Conservation (phyloP, 2,113 vertebrate species). For the Mobula hypostoma region DNA sequence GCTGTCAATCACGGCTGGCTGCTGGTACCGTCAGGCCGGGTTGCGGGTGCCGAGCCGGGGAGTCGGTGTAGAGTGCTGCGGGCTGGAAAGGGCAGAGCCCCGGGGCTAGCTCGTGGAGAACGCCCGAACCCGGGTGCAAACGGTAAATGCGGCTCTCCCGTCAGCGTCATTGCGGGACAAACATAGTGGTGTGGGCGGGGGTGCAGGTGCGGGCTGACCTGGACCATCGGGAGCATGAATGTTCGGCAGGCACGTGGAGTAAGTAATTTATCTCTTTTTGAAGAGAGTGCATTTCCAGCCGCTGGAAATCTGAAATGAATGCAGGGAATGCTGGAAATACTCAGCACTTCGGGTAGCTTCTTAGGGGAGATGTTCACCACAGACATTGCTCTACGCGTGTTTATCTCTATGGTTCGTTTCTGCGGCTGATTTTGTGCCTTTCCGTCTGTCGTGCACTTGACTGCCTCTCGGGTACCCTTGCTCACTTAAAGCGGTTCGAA, state of each 20-base stretch:
- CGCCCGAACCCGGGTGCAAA: background rate
- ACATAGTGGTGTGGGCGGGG: no score
- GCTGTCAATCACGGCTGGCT: background rate
- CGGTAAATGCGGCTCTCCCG: background rate
- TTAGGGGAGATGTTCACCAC: no score
- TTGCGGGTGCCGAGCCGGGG: background rate
- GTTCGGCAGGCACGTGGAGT: background rate
- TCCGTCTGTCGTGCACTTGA: background rate
- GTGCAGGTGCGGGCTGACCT: no score
- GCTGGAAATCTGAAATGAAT: no score
- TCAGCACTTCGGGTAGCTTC: no score
- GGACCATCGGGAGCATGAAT: background rate
- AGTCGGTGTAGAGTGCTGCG: background rate
- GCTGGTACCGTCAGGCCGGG: background rate
- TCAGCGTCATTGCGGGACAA: background rate
- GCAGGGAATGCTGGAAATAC: no score
- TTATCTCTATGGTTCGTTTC: no score
- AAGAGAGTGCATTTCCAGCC: no score
- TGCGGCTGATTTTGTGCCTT: background rate
- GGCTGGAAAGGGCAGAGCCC: background rate
- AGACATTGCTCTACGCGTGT: background rate
- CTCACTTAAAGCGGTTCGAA: no score
- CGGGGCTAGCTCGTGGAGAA: background rate
- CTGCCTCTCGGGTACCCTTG: background rate
- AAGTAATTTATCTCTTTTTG: background rate